Evolutionary conservation across 2,888 invertebrate species (phyloP), one percentile per base, ranked within the genome.

Genomic region (Brachyptera putata): DNA sequence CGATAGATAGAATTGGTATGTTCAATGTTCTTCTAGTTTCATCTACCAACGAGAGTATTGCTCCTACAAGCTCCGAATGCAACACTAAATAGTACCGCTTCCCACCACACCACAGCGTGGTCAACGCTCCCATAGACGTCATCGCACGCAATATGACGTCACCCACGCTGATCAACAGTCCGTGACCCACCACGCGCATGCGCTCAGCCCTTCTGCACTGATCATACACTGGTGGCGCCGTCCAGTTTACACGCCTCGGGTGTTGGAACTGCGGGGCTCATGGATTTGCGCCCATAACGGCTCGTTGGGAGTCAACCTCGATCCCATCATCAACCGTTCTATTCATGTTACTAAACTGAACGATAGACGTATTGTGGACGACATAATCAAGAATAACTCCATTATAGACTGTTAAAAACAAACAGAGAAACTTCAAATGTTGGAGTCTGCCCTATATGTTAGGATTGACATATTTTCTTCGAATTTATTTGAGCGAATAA

Each of bases 341-440:
- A 7, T 93, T 93, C 72, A 86, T 91, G 84, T 71, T 84, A 57
- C 80, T 74, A 70, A 62, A n/a, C n/a, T n/a, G n/a, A n/a, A n/a
- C n/a, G n/a, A n/a, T n/a, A n/a, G n/a, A n/a, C n/a, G n/a, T n/a
- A n/a, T n/a, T n/a, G n/a, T n/a, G n/a, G n/a, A n/a, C n/a, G n/a
- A n/a, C n/a, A n/a, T n/a, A n/a, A n/a, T n/a, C n/a, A n/a, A n/a
- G n/a, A n/a, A n/a, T n/a, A n/a, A n/a, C n/a, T n/a, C n/a, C n/a
- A n/a, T n/a, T n/a, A n/a, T n/a, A n/a, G n/a, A n/a, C n/a, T n/a
- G n/a, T n/a, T n/a, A n/a, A n/a, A n/a, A n/a, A n/a, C n/a, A n/a
- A n/a, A n/a, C n/a, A n/a, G n/a, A n/a, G n/a, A n/a, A n/a, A n/a
- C n/a, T n/a, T n/a, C n/a, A n/a, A n/a, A n/a, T n/a, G n/a, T n/a